These are phyloP conservation scores for Cryptomyrus ogoouensis DNA, from an alignment of 2,113 vertebrate genomes.

Conservation along the genomic window DNA sequence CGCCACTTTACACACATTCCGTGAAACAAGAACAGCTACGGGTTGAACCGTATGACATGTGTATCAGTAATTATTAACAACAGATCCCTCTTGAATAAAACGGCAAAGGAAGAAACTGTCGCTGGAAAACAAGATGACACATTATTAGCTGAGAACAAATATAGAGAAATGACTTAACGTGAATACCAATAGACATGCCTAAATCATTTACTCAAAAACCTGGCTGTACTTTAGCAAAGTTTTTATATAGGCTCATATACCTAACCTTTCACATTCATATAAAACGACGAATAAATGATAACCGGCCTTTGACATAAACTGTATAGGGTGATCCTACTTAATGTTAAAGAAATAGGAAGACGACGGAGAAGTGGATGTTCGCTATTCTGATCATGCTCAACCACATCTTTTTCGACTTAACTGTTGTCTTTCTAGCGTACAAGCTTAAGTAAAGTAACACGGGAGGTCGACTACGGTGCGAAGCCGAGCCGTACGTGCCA, in stretches of 20 bases:
- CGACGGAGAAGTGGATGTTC: neutral
- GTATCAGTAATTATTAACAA: neutral
- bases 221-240: neutral
- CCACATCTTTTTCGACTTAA: neutral
- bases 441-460: slow-evolving; percentile 42
- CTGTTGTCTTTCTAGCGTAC: slow-evolving; percentile 29
- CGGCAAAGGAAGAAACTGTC: neutral
- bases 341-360: neutral
- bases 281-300: neutral
- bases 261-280: neutral
- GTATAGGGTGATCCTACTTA: neutral
- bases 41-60: neutral
- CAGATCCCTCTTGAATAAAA: neutral
- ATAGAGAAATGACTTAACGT: neutral
- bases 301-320: neutral
- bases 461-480: slow-evolving; percentile 25
- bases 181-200: neutral
- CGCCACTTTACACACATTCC: slow-evolving; percentile 14
- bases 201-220: neutral
- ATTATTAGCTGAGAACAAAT: neutral
- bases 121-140: neutral
- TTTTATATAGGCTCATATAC: neutral
- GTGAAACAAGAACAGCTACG: neutral
- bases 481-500: slow-evolving; percentile 45
- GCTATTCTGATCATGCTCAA: neutral